phyloP scores from a whole-genome alignment of 2,113 vertebrate species.

The Sturnira hondurensis region DNA sequence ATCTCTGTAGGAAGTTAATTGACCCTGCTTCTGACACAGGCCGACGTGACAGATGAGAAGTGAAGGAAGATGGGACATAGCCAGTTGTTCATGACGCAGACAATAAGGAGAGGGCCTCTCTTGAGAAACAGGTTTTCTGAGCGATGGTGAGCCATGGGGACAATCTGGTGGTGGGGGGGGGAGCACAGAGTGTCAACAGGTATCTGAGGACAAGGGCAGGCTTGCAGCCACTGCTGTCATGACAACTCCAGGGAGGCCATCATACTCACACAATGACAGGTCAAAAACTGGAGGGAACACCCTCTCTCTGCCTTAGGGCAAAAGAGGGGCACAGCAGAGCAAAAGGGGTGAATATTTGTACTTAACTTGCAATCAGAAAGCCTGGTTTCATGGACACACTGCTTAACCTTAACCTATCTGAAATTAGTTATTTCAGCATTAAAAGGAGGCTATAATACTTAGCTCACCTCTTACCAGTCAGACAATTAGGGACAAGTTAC shows the following conservation, averaged over 20 bases:
- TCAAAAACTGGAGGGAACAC: background rate
- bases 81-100: slow-evolving; percentile 17
- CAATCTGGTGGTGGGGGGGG: slow-evolving; percentile 32
- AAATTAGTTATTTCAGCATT: background rate
- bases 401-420: background rate
- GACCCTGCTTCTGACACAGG: slow-evolving; percentile 54
- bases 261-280: background rate
- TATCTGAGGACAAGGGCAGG: slow-evolving; percentile 34
- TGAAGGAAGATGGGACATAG: background rate
- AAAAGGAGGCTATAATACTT: background rate
- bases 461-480: background rate
- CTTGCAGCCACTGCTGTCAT: slow-evolving; percentile 31
- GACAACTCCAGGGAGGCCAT: slow-evolving; percentile 27
- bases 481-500: background rate
- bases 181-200: slow-evolving; percentile 64
- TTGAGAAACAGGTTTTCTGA: slow-evolving; percentile 33
- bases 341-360: background rate
- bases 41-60: slow-evolving; percentile 61
- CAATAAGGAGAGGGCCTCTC: background rate
- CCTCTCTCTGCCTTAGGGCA: background rate
- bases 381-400: background rate
- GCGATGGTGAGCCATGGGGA: background rate
- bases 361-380: background rate
- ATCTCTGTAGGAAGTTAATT: slow-evolving; percentile 71
- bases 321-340: background rate